Conservation (phyloP, 2,113 vertebrate genomes). For the Tachuris rubrigastra region DNA sequence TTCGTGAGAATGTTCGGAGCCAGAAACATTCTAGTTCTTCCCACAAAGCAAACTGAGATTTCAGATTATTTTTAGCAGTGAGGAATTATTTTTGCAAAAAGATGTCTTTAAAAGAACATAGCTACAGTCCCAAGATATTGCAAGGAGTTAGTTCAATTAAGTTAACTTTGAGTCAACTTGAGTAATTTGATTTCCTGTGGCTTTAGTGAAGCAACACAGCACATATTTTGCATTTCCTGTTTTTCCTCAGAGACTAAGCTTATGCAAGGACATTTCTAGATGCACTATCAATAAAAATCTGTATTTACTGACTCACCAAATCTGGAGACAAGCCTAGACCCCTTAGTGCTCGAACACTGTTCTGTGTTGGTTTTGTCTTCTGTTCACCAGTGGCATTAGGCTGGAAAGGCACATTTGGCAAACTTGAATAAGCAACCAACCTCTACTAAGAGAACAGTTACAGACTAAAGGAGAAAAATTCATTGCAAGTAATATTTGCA, state of each 20-base stretch:
- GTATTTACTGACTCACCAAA: conserved; percentile 68
- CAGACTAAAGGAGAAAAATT: neutral
- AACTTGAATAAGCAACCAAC: neutral
- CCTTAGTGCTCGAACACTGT: conserved; percentile 78
- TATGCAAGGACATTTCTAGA: neutral
- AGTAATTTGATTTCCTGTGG: neutral
- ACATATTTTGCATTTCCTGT: neutral
- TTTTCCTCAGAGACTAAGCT: neutral
- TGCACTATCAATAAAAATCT: neutral
- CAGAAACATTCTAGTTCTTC: neutral
- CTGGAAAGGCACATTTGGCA: conserved; percentile 66
- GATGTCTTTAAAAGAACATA: neutral
- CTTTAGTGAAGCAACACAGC: neutral
- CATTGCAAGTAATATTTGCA: neutral
- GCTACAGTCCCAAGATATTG: neutral
- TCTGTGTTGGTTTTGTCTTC: conserved; percentile 84
- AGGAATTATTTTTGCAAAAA: neutral
- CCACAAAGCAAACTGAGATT: neutral
- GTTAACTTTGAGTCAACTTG: neutral
- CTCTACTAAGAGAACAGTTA: neutral
- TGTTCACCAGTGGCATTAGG: conserved; percentile 79
- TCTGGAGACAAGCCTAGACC: conserved; percentile 82
- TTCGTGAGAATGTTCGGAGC: neutral
- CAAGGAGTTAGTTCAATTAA: neutral
- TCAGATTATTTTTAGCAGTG: neutral